Evolutionary conservation across 2,797 vertebrate species (phyloP), one percentile per base, ranked within the genome.

Genomic region (Gymnothorax reevesii): DNA sequence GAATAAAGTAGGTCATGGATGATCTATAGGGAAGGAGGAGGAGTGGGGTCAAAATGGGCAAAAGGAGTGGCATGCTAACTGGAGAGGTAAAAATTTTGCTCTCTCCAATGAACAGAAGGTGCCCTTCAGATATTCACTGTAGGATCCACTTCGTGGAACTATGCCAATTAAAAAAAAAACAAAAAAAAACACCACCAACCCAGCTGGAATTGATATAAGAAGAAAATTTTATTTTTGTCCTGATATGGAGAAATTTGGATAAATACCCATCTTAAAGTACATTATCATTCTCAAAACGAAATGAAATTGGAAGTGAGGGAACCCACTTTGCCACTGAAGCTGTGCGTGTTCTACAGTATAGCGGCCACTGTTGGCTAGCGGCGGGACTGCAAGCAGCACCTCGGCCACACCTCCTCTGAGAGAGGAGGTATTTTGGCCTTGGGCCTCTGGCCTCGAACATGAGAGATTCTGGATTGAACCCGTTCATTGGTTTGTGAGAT

Each of bases 391-490:
- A 87, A 87, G 84, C 77, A 86, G 88, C 86, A 86, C 80, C 66
- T 52, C 85, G 83, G 87, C 86, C 71, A 80, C 85, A 88, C 84
- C 86, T 73, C 83, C 84, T 85, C 62, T 84, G 25, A 83, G 22
- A 88, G 42, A 54, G 77, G 64, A 85, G 52, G 84, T 55, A 71
- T 27, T 15, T 71, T n/a, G 52, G 49, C 7, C 57, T 13, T 85
- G 66, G 66, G 83, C 82, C 59, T 87, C 83, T 88, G 87, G 86
- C 87, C 86, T 88, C 79, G 73, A 82, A 87, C 69, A 88, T 87
- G 85, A 80, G 75, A 94, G 92, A 95, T 94, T 94, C 89, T 92
- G 90, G 90, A 95, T 92, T 93, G 90, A 94, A 92, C 88, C 92
- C 88, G 88, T 79, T 66, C 83, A 91, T 92, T 92, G 91, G 91